Evolutionary conservation across 2,888 invertebrate genomes (phyloP).

Genomic region (Mesorhabditis sp.): DNA sequence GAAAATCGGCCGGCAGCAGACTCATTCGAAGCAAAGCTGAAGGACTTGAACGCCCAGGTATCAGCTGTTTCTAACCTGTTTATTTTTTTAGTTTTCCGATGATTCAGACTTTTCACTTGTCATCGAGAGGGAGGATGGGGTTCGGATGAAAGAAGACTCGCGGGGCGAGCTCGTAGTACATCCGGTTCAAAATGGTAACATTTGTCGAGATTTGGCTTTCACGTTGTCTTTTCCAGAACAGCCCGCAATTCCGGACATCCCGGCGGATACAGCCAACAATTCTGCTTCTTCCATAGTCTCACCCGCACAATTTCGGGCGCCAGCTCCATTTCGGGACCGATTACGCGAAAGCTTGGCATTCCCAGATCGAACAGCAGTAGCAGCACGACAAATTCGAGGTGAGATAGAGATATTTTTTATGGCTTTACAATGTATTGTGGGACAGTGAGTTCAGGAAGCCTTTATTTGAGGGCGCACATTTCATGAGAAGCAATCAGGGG

Average conservation of each 20-base stretch:
- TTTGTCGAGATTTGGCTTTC: no score
- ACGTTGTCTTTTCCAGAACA: no score
- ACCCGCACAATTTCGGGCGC: no score
- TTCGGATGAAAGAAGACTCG: not conserved
- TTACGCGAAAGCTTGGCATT: not conserved
- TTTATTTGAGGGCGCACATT: no score
- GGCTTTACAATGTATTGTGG: no score
- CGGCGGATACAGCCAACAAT: no score
- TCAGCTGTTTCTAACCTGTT: not conserved
- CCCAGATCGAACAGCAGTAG: conserved; percentile 5
- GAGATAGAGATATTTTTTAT: not conserved
- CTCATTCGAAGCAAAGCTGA: not conserved
- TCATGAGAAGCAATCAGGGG: no score
- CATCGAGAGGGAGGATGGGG: not conserved
- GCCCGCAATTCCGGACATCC: no score
- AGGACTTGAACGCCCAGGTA: not conserved
- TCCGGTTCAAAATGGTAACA: no score
- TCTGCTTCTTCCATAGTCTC: no score
- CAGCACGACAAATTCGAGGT: not conserved
- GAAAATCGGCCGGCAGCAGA: not conserved
- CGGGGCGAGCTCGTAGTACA: no score
- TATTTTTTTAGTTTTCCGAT: not conserved
- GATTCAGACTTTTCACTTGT: not conserved
- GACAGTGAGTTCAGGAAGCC: no score
- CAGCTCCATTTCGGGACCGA: not conserved